Conservation (phyloP, 2,797 vertebrate genomes). For the Poeciliopsis paucimaculata region DNA sequence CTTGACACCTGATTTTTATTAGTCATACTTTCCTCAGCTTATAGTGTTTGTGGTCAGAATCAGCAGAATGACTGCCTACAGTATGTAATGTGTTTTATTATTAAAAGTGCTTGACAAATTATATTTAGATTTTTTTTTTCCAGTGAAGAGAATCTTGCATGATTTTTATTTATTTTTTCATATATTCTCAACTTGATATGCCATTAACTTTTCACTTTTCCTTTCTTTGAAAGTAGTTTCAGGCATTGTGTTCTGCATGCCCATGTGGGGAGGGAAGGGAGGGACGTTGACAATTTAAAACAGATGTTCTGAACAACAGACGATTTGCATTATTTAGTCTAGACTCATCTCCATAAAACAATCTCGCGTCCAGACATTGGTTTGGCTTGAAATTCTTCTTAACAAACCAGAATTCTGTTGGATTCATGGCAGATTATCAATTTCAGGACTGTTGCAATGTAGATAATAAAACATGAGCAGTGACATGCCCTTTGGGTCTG, state of each 20-base stretch:
- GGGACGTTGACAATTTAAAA: constrained; percentile 41
- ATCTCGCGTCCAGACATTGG: constrained; percentile 41
- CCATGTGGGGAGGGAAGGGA: not conserved
- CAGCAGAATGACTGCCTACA: not conserved
- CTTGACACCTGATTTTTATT: constrained; percentile 12
- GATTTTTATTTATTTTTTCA: not conserved
- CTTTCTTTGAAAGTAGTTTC: constrained; percentile 18
- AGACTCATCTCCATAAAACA: constrained; percentile 36
- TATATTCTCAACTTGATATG: not conserved
- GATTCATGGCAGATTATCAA: not conserved
- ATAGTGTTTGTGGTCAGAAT: not conserved
- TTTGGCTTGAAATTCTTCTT: constrained; percentile 42
- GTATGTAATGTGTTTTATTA: not conserved
- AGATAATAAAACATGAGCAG: constrained; percentile 22
- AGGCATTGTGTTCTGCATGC: constrained; percentile 21
- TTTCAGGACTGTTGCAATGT: constrained; percentile 11
- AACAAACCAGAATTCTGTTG: constrained; percentile 9
- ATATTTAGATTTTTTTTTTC: not conserved
- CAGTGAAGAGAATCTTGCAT: constrained; percentile 6
- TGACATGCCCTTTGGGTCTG: constrained; percentile 12
- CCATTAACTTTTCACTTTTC: constrained; percentile 17
- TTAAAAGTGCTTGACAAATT: constrained; percentile 13
- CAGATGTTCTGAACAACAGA: constrained; percentile 51
- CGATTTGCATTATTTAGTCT: constrained; percentile 38
- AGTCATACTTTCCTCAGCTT: constrained; percentile 15